Evolutionary conservation across 2,113 vertebrate species (phyloP), one percentile per base, ranked within the genome.

Genomic region (Ammodytes dubius): DNA sequence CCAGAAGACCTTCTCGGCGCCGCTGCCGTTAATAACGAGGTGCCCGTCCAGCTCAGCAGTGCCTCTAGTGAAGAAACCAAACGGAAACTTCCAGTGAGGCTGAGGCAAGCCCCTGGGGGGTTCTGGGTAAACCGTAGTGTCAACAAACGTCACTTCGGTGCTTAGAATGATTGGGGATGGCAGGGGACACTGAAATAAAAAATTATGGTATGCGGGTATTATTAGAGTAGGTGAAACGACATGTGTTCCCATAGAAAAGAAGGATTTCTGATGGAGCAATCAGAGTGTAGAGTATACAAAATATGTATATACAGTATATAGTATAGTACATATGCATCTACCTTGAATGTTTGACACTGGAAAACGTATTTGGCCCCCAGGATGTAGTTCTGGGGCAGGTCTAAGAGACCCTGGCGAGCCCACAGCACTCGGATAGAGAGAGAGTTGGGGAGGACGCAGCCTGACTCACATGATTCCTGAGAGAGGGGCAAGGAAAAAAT

Each of bases 351-450:
- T 58, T 89, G 84, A 91, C 95, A 96, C 8, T 67, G 78, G 83
- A 94, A 95, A 10, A 81, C 11, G 49, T 91, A 95, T 89, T 94
- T 94, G 58, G 91, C 93, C 3, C 94, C 95, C 27, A 95, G 88
- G 70, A 96, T 93, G 85, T 92, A 93, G 75, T 70, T 93, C 86
- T 96, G 95, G 0, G 95, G 92, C 43, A 91, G 78, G 14, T 92
- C 86, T 5, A 93, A 60, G 61, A 83, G 79, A 66, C 95, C 95
- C 64, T 86, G 92, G 35, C 82, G 92, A 69, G 94, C 95, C 95
- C 95, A 96, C 4, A 95, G 86, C 12, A 96, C 65, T 74, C 67
- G 86, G 43, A 95, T 65, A 8, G 89, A 93, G 19, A 95, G 92
- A 19, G 92, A 91, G 46, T 77, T 52, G 2, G 95, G 95, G 27